Evolutionary conservation across 2,797 vertebrate genomes (phyloP).

Genomic region (Dendrocincla fuliginosa): DNA sequence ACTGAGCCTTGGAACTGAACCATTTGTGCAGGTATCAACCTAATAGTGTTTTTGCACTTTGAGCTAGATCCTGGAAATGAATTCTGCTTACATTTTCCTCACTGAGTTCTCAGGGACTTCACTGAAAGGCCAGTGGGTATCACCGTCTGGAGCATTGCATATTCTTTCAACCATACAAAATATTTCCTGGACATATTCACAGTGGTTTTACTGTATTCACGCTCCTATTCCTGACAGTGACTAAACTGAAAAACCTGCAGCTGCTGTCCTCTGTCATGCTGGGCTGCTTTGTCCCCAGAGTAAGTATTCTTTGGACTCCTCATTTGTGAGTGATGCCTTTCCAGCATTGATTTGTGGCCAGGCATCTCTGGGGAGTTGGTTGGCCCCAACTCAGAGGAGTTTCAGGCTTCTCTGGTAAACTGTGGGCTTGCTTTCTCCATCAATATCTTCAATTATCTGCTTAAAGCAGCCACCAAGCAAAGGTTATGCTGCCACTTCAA

Average conservation of each 20-base stretch:
- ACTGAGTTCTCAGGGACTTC: background rate
- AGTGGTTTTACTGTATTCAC: background rate
- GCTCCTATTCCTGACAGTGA: background rate
- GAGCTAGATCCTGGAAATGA: background rate
- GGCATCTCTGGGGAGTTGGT: background rate
- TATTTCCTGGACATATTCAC: background rate
- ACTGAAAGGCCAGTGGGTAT: background rate
- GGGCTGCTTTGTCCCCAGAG: background rate
- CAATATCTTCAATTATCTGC: background rate
- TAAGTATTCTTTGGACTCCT: background rate
- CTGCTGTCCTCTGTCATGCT: background rate
- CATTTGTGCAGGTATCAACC: background rate
- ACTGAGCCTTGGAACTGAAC: background rate
- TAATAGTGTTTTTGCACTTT: background rate
- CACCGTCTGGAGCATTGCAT: background rate
- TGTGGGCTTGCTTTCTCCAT: background rate
- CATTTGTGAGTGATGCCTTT: background rate
- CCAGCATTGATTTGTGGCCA: background rate
- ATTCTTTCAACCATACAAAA: background rate
- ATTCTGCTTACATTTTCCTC: background rate
- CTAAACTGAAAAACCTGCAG: background rate
- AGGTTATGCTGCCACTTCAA: background rate
- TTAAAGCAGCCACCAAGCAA: background rate
- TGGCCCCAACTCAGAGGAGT: background rate
- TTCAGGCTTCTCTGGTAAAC: background rate